Base-by-base conservation (phyloP, 2,797 vertebrate genomes). In the Cetoscarus ocellatus region DNA sequence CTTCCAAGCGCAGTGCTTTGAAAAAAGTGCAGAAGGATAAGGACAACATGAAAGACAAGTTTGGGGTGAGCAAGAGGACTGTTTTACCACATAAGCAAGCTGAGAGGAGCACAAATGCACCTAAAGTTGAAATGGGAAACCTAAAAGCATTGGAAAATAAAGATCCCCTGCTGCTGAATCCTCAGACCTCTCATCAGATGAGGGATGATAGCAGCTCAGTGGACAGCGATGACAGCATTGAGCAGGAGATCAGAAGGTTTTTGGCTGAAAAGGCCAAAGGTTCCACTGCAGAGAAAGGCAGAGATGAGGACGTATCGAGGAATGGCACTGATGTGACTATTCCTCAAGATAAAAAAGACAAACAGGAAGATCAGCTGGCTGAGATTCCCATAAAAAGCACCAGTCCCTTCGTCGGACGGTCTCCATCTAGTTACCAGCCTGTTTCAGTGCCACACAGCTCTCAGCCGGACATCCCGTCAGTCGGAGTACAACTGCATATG, bases 211-310 rank as follows among this genome's bases (percentile, higher is more conserved):
- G 94, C 89, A 98, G 97, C 49, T 96, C 96, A 0, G 94, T 97
- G 17, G 97, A 99, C 87, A 99, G 97, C 0, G 96, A 99, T 0
- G 98, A 99, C 73, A 97, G 98, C 93, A 99, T 99, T 0, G 98
- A 99, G 77, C 96, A 94, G 65, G 98, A 99, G 91, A 99, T 99
- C 34, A 90, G 91, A 67, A 96, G 76, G 83, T 99, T 99, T 77
- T 85, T 99, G 73, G 97, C 98, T 3, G 96, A 98, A 77, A 98
- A 97, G 70, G 98, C 97, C 15, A 97, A 95, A 89, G 95, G 93
- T 67, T 93, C 96, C 0, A 65, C 81, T 0, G 13, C 70, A n/a
- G 83, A 81, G 27, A 79, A 82, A 80, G 58, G 54, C 45, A 78
- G 81, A 77, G 77, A 84, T 6, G 73, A 43, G 48, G 70, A 79